Base-by-base conservation (phyloP, 2,113 vertebrate species). In the Oenanthe oenanthe region DNA sequence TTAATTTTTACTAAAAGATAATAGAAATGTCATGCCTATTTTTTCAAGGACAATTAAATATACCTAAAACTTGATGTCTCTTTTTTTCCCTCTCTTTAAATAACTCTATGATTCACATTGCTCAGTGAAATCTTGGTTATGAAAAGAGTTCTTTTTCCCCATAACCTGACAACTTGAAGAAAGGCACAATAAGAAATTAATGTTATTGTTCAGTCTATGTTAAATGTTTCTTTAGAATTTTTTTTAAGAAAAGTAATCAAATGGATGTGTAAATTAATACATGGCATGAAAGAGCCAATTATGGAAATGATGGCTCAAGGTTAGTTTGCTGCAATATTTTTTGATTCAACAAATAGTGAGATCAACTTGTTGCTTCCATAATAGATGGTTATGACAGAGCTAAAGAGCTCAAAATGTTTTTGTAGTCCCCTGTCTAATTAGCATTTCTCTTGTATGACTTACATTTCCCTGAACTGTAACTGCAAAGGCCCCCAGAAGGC, bases 341-440 rank as follows among this genome's bases (percentile, higher is more conserved):
- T 96, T 96, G 97, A 96, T 96, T 97, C 85, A 89, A 93, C 62
- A 97, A 97, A 95, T 95, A 97, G 77, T 95, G 94, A 96, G 96
- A 97, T 90, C 77, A 97, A 85, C 89, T 89, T 93, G 34, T 96
- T 97, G 53, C 86, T 95, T 93, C 81, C 68, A 29, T 93, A 97
- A 96, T 97, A 94, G 77, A 96, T 95, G 73, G 38, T 48, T 95
- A 75, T 95, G 95, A 95, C 94, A 96, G 73, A 97, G 75, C 51
- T 97, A 96, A 97, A 97, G 70, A 97, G 72, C 81, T 96, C 54
- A 91, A 96, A 94, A 95, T 93, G 22, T 82, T 98, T 97, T 82
- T 85, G 57, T 80, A 95, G 67, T 97, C 85, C 80, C 82, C 7
- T 38, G 26, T 94, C 92, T 97, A 97, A 97, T 97, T 91, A 97